Evolutionary conservation across 2,113 vertebrate species (phyloP).

Genomic region (Eurypyga helias): DNA sequence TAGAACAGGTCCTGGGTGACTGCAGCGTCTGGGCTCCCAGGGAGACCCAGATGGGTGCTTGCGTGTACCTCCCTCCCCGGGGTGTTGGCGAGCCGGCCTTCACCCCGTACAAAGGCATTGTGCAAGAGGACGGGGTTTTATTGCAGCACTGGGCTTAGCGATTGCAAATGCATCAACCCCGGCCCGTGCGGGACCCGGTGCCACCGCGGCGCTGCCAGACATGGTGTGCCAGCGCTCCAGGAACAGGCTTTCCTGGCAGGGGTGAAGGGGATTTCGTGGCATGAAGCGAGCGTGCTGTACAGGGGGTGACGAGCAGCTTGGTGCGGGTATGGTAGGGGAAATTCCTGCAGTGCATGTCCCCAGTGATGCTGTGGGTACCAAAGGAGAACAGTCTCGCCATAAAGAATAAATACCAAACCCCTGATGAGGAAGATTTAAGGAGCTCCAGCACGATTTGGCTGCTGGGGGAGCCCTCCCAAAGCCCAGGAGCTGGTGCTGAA

Average conservation of each 20-base stretch:
- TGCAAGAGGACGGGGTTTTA: not conserved
- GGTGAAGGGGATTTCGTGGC: not conserved
- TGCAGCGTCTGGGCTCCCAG: not conserved
- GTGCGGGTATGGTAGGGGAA: not conserved
- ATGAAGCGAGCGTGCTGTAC: not conserved
- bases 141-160: fast-evolving
- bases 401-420: not conserved
- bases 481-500: not conserved
- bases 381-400: not conserved
- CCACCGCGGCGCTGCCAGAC: not conserved
- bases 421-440: not conserved
- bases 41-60: not conserved
- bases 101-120: not conserved
- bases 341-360: not conserved
- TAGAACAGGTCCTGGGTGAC: not conserved
- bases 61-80: not conserved
- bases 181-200: fast-evolving
- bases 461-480: not conserved
- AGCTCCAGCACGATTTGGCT: not conserved
- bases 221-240: not conserved
- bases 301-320: fast-evolving
- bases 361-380: not conserved
- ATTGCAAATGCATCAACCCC: fast-evolving
- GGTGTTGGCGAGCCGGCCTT: not conserved
- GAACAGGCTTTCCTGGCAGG: not conserved